These are phyloP conservation scores for Tenthredo distinguenda DNA, from an alignment of 2,888 invertebrate genomes.

Conservation along the genomic window DNA sequence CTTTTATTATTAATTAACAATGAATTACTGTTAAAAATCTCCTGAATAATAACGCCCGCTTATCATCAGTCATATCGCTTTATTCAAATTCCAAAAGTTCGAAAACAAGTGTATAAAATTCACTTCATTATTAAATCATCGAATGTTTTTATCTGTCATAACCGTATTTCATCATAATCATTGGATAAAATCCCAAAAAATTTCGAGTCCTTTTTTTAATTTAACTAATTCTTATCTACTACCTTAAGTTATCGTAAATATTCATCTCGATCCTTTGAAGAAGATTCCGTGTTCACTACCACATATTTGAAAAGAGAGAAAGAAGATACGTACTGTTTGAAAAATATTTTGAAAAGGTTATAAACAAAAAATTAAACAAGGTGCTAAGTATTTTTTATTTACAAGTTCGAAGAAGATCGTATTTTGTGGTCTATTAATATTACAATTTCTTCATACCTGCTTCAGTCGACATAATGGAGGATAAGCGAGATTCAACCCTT, in stretches of 20 bases:
- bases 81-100: background rate
- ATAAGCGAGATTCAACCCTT: constrained; percentile 62
- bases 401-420: no score
- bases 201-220: background rate
- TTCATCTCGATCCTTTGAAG: background rate
- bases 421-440: no score
- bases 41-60: background rate
- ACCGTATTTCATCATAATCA: background rate
- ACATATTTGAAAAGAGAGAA: no score
- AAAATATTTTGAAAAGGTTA: background rate
- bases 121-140: background rate
- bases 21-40: background rate
- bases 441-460: background rate
- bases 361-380: background rate
- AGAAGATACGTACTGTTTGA: no score
- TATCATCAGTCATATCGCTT: background rate
- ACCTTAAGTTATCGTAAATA: background rate
- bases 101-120: background rate
- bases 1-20: background rate
- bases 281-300: background rate
- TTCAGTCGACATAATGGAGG: constrained; percentile 65
- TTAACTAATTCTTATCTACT: background rate
- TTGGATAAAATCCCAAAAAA: background rate
- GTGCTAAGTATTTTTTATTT: no score
- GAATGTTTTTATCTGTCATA: constrained; percentile 14